Base-by-base conservation (phyloP, 2,113 vertebrate genomes). In the Rhabdomys dilectus region DNA sequence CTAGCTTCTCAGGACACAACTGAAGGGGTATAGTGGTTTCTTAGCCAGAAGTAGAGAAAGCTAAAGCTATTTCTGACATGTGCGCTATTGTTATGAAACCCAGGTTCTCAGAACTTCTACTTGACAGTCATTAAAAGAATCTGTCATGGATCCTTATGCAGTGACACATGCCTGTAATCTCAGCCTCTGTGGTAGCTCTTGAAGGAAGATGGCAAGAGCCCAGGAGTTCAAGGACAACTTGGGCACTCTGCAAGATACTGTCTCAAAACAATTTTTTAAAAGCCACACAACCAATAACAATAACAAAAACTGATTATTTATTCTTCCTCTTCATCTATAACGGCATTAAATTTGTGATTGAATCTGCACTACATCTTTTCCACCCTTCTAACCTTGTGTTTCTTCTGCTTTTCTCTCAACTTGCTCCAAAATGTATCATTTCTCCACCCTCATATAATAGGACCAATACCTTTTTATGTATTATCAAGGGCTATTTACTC, bases 1-100 rank as follows among this genome's bases (percentile, higher is more conserved):
- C 56, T 19, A 39, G 95, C 91, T 96, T 96, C 93, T 97, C 66
- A 80, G 82, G 95, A 94, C 88, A 90, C 88, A 94, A 90, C 60
- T 78, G n/a, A 88, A 88, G 73, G n/a, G 48, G n/a, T 89, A 56
- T 0, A 4, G 81, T 70, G 77, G 72, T 90, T 95, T 92, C 80
- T 86, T 94, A 78, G 60, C 70, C 70, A 77, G 89, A 91, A 76
- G 89, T 48, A 95, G 5, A 94, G 89, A 96, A 68, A 84, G 29
- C 77, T 91, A 86, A 89, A 95, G 78, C 45, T 93, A 48, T 77
- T 94, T 42, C 56, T 91, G 60, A 90, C 72, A 87, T 0, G 16
- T 0, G 0, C 48, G 66, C 89, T 51, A 39, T 62, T 91, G 72
- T 87, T 90, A 86, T 2, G 29, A 93, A 97, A 88, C 17, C 26